Conservation (phyloP, 2,888 invertebrate species). For the Amaurobius ferox region DNA sequence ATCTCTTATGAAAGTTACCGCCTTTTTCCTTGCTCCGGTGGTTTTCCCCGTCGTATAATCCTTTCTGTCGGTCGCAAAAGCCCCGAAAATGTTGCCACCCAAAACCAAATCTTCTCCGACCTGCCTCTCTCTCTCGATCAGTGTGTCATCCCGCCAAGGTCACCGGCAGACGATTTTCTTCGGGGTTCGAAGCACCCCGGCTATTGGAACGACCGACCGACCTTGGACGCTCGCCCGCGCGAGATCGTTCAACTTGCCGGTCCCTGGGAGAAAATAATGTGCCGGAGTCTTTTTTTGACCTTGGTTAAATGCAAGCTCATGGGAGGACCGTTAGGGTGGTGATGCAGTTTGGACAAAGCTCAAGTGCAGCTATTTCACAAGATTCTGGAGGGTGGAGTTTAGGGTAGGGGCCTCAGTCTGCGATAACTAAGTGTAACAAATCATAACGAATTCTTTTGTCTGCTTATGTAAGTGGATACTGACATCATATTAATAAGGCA, state of each 20-base stretch:
- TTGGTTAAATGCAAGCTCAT: not conserved
- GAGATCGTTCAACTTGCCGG: conserved; percentile 1
- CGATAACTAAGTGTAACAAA: too few species aligned
- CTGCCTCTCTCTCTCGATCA: conserved; percentile 68
- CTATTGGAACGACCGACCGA: conserved; percentile 28
- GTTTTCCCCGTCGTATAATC: too few species aligned
- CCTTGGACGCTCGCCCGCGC: conserved; percentile 48
- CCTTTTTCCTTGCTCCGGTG: too few species aligned
- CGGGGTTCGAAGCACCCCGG: conserved; percentile 59
- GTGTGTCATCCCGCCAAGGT: conserved; percentile 68
- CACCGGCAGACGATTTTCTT: conserved; percentile 46
- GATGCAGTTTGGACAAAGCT: not conserved
- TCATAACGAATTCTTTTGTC: too few species aligned
- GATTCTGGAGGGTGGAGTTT: not conserved
- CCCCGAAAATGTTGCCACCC: too few species aligned
- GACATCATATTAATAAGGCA: too few species aligned
- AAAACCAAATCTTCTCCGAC: conserved; percentile 41
- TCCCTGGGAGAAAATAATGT: conserved; percentile 3
- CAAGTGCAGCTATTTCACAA: not conserved
- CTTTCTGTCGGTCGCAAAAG: too few species aligned
- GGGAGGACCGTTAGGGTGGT: conserved; percentile 11
- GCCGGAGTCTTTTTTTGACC: conserved; percentile 1
- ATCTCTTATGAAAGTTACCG: too few species aligned
- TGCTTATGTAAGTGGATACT: too few species aligned
- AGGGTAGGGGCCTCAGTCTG: too few species aligned